phyloP scores from a whole-genome alignment of 64 coral and sea anemone species.

The Montipora sp. region DNA sequence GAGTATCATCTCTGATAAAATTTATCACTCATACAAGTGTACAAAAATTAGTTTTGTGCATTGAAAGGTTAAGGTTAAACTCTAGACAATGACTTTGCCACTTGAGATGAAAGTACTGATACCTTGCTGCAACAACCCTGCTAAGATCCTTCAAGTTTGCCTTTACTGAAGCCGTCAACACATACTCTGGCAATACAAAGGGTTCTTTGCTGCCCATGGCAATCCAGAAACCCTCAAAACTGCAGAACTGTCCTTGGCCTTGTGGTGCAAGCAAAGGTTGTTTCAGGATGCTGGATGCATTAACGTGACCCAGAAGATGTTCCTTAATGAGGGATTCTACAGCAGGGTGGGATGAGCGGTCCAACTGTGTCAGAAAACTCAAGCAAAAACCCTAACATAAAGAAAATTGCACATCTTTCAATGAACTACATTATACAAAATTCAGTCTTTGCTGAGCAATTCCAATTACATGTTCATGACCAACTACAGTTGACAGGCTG shows the following conservation, averaged over 20 bases:
- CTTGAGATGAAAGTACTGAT: not conserved
- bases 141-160: constrained; percentile 89
- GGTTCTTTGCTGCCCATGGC: constrained; percentile 75
- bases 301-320: constrained; percentile 87
- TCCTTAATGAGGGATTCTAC: constrained; percentile 77
- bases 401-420: not conserved
- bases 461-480: too few relatives aligned
- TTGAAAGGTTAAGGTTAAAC: too few relatives aligned
- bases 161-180: constrained; percentile 89
- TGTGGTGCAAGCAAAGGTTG: constrained; percentile 79
- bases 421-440: too few relatives aligned
- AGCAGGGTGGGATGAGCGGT: constrained; percentile 85
- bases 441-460: too few relatives aligned
- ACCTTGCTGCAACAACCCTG: constrained; percentile 94
- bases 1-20: too few relatives aligned
- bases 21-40: too few relatives aligned
- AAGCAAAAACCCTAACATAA: constrained; percentile 83
- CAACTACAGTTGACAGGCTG: too few relatives aligned
- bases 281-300: constrained; percentile 79
- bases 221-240: constrained; percentile 98
- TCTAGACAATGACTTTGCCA: too few relatives aligned
- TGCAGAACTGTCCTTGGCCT: constrained; percentile 54
- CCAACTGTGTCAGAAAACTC: constrained; percentile 95
- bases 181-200: constrained; percentile 72
- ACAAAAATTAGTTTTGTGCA: too few relatives aligned